phyloP scores from a whole-genome alignment of 2,113 vertebrate species.

The Coreoperca whiteheadi region DNA sequence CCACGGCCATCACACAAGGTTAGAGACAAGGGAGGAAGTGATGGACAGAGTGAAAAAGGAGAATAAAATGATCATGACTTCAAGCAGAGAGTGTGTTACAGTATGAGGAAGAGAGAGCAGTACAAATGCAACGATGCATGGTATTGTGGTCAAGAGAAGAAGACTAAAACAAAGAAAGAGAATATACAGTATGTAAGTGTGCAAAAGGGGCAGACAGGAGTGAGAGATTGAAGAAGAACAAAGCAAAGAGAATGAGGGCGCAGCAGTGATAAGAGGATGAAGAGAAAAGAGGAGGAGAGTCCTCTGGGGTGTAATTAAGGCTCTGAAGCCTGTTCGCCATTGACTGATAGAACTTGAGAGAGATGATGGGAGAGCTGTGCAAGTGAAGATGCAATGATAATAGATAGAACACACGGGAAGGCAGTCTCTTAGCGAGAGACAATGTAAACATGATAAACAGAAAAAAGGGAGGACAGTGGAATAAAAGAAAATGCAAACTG shows the following conservation, averaged over 20 bases:
- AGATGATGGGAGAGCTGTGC: constrained; percentile 40
- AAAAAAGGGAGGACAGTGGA: not conserved
- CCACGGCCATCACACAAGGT: too few species aligned
- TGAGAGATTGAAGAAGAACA: constrained; percentile 37
- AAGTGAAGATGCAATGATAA: constrained; percentile 32
- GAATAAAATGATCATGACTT: not conserved
- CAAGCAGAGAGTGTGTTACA: not conserved
- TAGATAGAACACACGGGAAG: not conserved
- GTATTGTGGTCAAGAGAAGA: constrained; percentile 1
- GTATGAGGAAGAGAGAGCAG: not conserved
- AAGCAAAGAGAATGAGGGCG: constrained; percentile 41
- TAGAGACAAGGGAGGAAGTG: not conserved
- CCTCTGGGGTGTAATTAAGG: constrained; percentile 77
- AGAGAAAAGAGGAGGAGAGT: constrained; percentile 37
- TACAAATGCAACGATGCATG: not conserved
- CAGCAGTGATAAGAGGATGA: constrained; percentile 38
- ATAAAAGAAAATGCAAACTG: not conserved
- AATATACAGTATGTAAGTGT: constrained; percentile 5
- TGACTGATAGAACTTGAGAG: constrained; percentile 51
- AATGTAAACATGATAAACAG: constrained; percentile 5
- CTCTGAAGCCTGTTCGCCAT: constrained; percentile 55
- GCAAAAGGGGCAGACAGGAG: not conserved
- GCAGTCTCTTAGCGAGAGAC: not conserved
- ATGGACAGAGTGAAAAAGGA: not conserved
- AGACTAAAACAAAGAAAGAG: constrained; percentile 12